Evolutionary conservation across 2,797 vertebrate genomes (phyloP).

Genomic region (Phalloptychus januarius): DNA sequence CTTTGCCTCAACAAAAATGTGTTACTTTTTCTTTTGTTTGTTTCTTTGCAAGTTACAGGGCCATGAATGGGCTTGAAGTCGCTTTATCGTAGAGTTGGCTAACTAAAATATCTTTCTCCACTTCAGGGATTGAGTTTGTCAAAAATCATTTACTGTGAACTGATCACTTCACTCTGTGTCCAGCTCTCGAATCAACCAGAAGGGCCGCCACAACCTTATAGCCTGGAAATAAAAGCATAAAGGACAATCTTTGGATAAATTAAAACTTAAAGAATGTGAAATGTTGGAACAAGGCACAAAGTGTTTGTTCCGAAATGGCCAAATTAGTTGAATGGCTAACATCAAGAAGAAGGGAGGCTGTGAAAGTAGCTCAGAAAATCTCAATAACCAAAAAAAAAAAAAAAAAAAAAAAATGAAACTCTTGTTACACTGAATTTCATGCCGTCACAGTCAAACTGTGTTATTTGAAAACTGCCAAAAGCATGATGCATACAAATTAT

Average conservation of each 20-base stretch:
- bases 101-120: neutral
- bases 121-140: neutral
- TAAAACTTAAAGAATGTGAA: neutral
- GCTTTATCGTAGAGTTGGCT: neutral
- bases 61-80: neutral
- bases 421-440: neutral
- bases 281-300: neutral
- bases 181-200: neutral
- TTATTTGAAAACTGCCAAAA: slow-evolving; percentile 1
- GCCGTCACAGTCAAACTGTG: neutral
- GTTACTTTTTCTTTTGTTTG: neutral
- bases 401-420: neutral
- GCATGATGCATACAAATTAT: neutral
- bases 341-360: neutral
- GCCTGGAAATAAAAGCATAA: neutral
- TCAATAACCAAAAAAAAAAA: neutral
- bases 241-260: neutral
- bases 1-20: neutral
- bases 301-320: neutral
- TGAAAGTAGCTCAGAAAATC: neutral
- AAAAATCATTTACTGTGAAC: neutral
- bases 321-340: neutral
- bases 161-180: neutral
- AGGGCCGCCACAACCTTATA: neutral
- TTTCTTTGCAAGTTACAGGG: neutral